phyloP scores from a whole-genome alignment of 2,113 vertebrate genomes.

The Spermophilus dauricus region DNA sequence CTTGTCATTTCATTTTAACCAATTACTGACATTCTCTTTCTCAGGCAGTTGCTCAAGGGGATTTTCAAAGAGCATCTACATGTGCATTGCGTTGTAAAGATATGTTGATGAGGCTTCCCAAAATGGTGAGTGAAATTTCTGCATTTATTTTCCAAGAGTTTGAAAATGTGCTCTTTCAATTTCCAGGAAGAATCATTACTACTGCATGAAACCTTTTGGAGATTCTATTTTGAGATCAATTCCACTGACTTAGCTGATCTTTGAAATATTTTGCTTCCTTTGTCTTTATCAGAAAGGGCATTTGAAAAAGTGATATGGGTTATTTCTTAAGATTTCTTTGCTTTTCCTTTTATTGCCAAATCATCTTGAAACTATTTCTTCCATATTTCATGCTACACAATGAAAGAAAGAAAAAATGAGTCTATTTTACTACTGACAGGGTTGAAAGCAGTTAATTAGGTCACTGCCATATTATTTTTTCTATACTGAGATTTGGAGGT shows the following conservation, averaged over 20 bases:
- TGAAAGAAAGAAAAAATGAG: slow-evolving; percentile 36
- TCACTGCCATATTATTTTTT: slow-evolving; percentile 3
- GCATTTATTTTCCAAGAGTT: slow-evolving; percentile 63
- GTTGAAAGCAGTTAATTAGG: slow-evolving; percentile 43
- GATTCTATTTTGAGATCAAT: slow-evolving; percentile 51
- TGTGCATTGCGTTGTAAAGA: slow-evolving; percentile 93
- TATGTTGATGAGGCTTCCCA: slow-evolving; percentile 93
- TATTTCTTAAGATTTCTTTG: slow-evolving; percentile 56
- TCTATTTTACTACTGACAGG: slow-evolving; percentile 30
- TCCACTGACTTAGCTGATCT: neutral
- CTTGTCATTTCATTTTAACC: slow-evolving; percentile 54
- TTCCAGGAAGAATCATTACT: slow-evolving; percentile 31
- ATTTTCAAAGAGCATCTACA: slow-evolving; percentile 91
- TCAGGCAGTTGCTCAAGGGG: slow-evolving; percentile 92
- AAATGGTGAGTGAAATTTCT: slow-evolving; percentile 89
- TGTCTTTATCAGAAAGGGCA: slow-evolving; percentile 36
- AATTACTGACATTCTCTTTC: slow-evolving; percentile 76
- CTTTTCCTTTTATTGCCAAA: slow-evolving; percentile 54
- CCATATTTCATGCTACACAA: neutral
- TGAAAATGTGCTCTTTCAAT: slow-evolving; percentile 65
- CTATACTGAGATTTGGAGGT: neutral
- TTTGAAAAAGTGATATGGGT: slow-evolving; percentile 20
- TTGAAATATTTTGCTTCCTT: slow-evolving; percentile 64
- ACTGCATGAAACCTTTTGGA: slow-evolving; percentile 35
- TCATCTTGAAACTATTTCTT: slow-evolving; percentile 56